Conservation (phyloP, 1,140 invertebrate genomes). For the Pogonomyrmex barbatus region DNA sequence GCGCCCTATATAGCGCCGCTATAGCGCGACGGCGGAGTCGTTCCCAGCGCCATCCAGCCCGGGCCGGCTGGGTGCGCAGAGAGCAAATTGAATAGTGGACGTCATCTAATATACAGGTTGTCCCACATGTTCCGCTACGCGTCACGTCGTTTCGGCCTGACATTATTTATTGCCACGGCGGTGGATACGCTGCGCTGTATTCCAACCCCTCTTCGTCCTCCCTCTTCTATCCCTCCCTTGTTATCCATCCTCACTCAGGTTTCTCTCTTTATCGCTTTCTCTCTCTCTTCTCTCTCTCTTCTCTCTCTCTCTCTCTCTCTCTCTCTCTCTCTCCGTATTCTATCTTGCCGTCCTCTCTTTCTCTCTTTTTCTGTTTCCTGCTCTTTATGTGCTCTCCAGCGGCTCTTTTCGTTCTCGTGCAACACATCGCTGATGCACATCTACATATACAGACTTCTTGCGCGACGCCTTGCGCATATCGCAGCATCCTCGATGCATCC, state of each 20-base stretch:
- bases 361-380: constrained; percentile 33
- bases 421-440: constrained; percentile 42
- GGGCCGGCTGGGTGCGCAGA: constrained; percentile 54
- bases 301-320: constrained; percentile 29
- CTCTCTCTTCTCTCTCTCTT: constrained; percentile 13
- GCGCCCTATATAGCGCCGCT: constrained; percentile 48
- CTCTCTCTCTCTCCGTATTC: not conserved
- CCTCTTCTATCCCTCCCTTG: not conserved
- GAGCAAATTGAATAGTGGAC: constrained; percentile 79
- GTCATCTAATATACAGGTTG: constrained; percentile 82
- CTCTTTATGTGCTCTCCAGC: constrained; percentile 23
- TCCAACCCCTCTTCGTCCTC: constrained; percentile 18
- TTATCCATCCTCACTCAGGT: not conserved
- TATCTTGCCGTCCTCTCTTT: constrained; percentile 34
- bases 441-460: constrained; percentile 55
- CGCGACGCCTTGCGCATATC: constrained; percentile 62
- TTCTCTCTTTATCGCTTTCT: not conserved
- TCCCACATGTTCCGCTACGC: constrained; percentile 79
- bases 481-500: constrained; percentile 48
- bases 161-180: constrained; percentile 70
- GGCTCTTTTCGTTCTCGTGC: constrained; percentile 37
- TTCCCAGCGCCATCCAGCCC: constrained; percentile 69
- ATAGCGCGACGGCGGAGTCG: constrained; percentile 61
- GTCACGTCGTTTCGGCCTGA: constrained; percentile 72
- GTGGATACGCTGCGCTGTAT: constrained; percentile 44